phyloP scores from a whole-genome alignment of 37 sponge, comb jelly and placozoan species.

The Halisarca cf. caerulea region DNA sequence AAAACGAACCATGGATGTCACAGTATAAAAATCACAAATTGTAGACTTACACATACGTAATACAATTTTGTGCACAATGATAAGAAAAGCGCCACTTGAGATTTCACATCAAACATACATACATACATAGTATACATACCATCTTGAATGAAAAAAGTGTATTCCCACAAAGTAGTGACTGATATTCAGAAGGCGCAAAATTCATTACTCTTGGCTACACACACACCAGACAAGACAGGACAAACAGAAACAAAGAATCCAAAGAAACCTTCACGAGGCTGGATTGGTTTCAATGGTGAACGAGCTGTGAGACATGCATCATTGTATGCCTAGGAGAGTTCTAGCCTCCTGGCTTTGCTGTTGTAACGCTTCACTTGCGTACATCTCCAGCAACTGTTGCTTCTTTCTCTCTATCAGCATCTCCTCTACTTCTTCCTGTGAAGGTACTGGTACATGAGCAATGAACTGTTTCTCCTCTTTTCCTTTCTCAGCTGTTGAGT shows the following conservation, averaged over 20 bases:
- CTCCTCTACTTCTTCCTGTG: constrained; percentile 92
- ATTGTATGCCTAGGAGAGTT: constrained; percentile 74
- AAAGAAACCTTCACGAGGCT: not conserved
- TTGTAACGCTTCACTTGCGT: constrained; percentile 87
- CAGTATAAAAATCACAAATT: no score
- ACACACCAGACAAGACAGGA: not conserved
- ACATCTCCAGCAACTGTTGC: constrained; percentile 89
- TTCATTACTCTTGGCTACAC: no score
- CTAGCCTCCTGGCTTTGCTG: constrained; percentile 86
- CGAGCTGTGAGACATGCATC: not conserved
- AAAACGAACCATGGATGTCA: no score
- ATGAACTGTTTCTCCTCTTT: constrained; percentile 38
- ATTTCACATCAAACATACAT: no score
- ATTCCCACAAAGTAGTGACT: no score
- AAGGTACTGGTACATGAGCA: constrained; percentile 71
- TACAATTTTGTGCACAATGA: not conserved
- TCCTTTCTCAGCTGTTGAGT: constrained; percentile 31
- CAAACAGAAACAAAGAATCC: not conserved
- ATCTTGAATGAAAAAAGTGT: no score
- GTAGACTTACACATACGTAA: not conserved
- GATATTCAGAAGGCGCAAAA: no score
- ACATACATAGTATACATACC: no score
- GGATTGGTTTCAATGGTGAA: not conserved
- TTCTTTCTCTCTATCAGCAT: constrained; percentile 87
- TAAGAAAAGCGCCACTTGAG: not conserved